phyloP scores from a whole-genome alignment of 2,888 invertebrate genomes.

The Chromoteleia sp. region DNA sequence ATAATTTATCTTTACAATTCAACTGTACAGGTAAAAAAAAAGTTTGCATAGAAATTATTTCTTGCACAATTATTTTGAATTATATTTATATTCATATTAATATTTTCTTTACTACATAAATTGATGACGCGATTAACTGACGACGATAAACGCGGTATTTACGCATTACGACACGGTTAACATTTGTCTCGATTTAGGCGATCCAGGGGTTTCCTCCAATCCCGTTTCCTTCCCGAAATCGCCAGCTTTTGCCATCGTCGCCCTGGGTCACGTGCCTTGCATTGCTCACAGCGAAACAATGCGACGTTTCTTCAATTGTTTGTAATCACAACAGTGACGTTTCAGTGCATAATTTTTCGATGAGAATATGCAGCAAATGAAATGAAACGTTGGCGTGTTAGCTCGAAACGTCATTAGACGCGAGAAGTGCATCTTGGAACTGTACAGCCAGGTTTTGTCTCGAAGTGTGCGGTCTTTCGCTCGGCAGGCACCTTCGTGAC shows the following conservation, averaged over 20 bases:
- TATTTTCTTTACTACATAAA: neutral
- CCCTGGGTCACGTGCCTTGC: slow-evolving; percentile 16
- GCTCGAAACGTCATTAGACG: neutral
- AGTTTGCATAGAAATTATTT: too few relatives aligned
- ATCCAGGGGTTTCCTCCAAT: neutral
- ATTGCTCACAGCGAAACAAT: slow-evolving; percentile 1
- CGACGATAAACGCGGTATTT: too few relatives aligned
- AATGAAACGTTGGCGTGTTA: neutral
- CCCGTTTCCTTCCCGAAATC: neutral
- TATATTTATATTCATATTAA: too few relatives aligned
- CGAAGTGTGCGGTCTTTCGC: slow-evolving; percentile 37
- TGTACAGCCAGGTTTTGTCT: slow-evolving; percentile 67
- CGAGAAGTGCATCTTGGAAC: slow-evolving; percentile 66
- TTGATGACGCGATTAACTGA: neutral
- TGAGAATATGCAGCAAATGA: neutral
- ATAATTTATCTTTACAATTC: too few relatives aligned
- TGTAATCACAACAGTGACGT: slow-evolving; percentile 7
- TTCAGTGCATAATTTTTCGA: slow-evolving; percentile 1
- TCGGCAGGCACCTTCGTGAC: slow-evolving; percentile 34
- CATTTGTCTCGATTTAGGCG: too few relatives aligned
- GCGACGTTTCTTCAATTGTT: slow-evolving; percentile 10
- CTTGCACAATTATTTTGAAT: too few relatives aligned
- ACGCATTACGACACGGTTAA: too few relatives aligned
- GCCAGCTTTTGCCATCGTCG: slow-evolving; percentile 2
- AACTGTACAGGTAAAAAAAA: too few relatives aligned